A percentile compares a stretch with the other conserved stretches of the same genome.
Conservation (phyloP, 2,888 invertebrate species). For the Orchesellides sinensis region DNA sequence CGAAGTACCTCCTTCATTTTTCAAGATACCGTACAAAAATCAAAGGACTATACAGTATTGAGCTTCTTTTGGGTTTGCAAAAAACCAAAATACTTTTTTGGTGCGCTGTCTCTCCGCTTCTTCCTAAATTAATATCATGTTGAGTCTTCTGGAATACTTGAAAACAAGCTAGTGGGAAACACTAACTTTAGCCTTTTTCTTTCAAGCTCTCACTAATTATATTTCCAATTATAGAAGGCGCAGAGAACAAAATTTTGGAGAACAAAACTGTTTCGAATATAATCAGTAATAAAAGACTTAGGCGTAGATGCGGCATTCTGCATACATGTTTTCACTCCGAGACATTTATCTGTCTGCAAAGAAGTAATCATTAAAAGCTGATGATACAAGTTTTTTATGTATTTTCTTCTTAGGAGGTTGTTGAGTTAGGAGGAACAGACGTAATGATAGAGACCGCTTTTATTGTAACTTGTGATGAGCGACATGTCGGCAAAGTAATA, state of each 20-base stretch:
- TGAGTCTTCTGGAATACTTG: background rate
- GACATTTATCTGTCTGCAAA: conserved; percentile 43
- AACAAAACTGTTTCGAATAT: background rate
- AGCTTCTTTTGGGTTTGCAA: too few relatives aligned
- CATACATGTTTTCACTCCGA: too few relatives aligned
- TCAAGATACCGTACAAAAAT: too few relatives aligned
- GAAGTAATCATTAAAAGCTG: conserved; percentile 56
- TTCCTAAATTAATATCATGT: too few relatives aligned
- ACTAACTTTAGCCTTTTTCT: conserved; percentile 23
- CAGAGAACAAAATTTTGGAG: conserved; percentile 28
- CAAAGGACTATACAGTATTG: too few relatives aligned
- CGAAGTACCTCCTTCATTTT: too few relatives aligned
- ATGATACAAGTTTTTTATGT: conserved; percentile 48
- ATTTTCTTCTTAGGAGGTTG: conserved; percentile 15
- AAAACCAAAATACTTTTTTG: too few relatives aligned
- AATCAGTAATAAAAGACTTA: background rate
- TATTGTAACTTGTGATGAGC: conserved; percentile 46
- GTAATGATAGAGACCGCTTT: conserved; percentile 51
- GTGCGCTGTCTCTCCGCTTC: too few relatives aligned
- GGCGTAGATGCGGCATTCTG: too few relatives aligned
- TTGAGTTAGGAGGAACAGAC: conserved; percentile 1
- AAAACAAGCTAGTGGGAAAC: background rate
- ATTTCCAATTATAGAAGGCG: conserved; percentile 58
- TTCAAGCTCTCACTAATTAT: conserved; percentile 57
- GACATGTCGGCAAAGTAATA: conserved; percentile 41